These are phyloP conservation scores for Eurytoma adleriae DNA, from an alignment of 2,888 invertebrate species.

Conservation along the genomic window DNA sequence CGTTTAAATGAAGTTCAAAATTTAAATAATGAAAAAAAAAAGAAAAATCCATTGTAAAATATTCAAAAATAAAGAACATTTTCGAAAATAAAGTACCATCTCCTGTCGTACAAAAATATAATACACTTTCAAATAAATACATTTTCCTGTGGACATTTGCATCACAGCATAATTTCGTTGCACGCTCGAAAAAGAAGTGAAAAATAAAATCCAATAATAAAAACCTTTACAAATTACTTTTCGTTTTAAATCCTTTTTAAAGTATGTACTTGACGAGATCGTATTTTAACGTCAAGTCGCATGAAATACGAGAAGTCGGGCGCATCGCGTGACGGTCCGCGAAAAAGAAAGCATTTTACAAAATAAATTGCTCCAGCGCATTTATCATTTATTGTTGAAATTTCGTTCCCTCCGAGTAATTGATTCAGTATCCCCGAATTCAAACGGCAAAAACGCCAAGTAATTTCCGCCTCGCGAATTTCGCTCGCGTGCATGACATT, in stretches of 20 bases:
- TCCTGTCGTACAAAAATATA: too few species aligned
- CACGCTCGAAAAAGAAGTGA: too few species aligned
- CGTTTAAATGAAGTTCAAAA: too few species aligned
- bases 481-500: too few species aligned
- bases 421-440: neutral
- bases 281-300: constrained; percentile 5
- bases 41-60: neutral
- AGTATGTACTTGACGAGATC: neutral
- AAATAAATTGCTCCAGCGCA: neutral
- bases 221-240: neutral
- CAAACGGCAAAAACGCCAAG: too few species aligned
- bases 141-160: too few species aligned
- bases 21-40: neutral
- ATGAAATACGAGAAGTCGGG: neutral
- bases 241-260: neutral
- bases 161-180: too few species aligned
- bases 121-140: too few species aligned
- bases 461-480: too few species aligned
- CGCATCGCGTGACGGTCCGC: constrained; percentile 14
- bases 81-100: too few species aligned
- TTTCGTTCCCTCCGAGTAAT: constrained; percentile 8
- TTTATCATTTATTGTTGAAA: neutral
- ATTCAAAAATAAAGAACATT: too few species aligned
- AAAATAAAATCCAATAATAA: too few species aligned
- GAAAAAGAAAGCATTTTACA: constrained; percentile 6